Base-by-base conservation (phyloP, 2,888 invertebrate genomes). In the Cryptus viduatorius region DNA sequence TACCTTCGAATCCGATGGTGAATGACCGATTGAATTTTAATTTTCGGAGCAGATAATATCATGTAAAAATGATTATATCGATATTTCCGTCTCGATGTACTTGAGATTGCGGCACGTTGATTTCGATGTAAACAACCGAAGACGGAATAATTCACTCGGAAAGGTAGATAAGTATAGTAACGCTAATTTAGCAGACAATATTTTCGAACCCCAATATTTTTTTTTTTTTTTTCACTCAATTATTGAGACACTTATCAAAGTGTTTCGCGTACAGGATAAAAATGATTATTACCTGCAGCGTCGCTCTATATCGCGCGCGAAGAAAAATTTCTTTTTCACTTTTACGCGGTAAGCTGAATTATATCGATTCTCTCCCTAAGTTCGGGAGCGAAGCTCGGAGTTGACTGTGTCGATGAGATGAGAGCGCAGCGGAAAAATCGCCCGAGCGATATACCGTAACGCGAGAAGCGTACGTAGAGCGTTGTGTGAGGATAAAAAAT, bases 401-500 rank as follows among this genome's bases (percentile, higher is more conserved):
- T 64, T 75, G 80, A 81, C 80, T 81, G 80, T 69, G 31, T 24
- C 46, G 24, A 24, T 31, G 72, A 65, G 71, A 79, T 8, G 72
- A 72, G 69, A 79, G 78, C n/a, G 42, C 61, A 29, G 3, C 16
- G 50, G 29, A 29, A n/a, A 61, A 16, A 46, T 75, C 24, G n/a
- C 44, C 44, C 19, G 50, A 42, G 68, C 61, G 48, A n/a, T 19
- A 4, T 73, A 16, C 31, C 16, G 44, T 10, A 37, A 42, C 12
- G 50, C 42, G 16, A 59, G 31, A 61, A 73, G 61, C 69, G 24
- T 24, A 65, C 67, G 24, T 16, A 29, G 44, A 50, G 16, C 14
- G 69, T 16, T 50, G 76, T 10, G 29, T 59, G 24, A 24, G 24
- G 24, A 37, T 4, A 46, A 8, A 67, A 61, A 65, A 42, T 44